These are phyloP conservation scores for Agrotis segetum DNA, from an alignment of 2,888 invertebrate genomes.

Conservation along the genomic window DNA sequence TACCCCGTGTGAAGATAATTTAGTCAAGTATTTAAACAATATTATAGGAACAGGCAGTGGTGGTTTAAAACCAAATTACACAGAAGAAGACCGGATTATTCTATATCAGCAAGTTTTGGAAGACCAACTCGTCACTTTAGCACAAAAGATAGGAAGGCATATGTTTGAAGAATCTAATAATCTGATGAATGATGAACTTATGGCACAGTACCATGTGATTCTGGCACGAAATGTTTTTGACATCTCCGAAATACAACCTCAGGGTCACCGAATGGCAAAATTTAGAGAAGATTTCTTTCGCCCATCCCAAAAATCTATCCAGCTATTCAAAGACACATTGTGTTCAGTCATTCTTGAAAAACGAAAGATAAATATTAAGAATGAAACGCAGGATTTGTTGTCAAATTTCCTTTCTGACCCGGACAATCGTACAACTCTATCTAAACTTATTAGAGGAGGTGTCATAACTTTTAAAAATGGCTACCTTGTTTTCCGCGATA, in stretches of 20 bases:
- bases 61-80: background rate
- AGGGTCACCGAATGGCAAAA: conserved; percentile 2
- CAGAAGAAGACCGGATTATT: background rate
- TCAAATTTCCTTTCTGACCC: background rate
- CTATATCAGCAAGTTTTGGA: background rate
- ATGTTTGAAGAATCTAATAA: background rate
- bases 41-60: background rate
- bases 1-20: background rate
- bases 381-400: background rate
- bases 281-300: conserved; percentile 6
- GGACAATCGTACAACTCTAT: background rate
- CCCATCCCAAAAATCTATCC: background rate
- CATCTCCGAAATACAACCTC: background rate
- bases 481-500: background rate
- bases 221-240: conserved; percentile 1
- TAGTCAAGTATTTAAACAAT: background rate
- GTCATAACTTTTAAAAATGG: background rate
- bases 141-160: background rate
- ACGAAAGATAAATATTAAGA: background rate
- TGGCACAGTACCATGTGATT: background rate
- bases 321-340: conserved; percentile 8
- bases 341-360: background rate
- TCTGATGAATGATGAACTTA: conserved; percentile 1
- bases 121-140: background rate
- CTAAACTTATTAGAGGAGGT: conserved; percentile 1